Percentiles rank a stretch among this genome's conserved stretches.
Evolutionary conservation across 2,797 vertebrate species (phyloP).

Genomic region (Octomys mimax): DNA sequence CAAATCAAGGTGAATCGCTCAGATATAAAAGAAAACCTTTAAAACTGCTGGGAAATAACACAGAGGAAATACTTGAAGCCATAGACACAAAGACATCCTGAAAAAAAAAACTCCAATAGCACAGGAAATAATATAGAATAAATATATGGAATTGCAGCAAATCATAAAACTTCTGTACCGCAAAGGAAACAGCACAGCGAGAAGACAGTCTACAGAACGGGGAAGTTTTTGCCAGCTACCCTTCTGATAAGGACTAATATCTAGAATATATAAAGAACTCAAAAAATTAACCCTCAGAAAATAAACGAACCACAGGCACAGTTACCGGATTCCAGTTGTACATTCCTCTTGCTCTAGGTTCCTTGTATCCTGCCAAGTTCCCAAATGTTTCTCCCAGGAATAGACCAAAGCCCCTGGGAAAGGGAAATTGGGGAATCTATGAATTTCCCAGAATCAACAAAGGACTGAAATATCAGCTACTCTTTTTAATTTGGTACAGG

Average conservation of each 20-base stretch:
- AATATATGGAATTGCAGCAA: not conserved
- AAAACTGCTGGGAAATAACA: not conserved
- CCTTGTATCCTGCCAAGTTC: slow-evolving; percentile 87
- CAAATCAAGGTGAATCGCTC: not conserved
- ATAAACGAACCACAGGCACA: not conserved
- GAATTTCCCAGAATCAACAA: slow-evolving; percentile 92
- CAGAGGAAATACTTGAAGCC: not conserved
- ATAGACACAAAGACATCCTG: not conserved
- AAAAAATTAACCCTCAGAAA: not conserved
- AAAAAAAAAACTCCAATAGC: not conserved
- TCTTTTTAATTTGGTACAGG: too few relatives aligned
- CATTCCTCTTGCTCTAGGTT: not conserved
- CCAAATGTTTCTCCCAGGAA: slow-evolving; percentile 97
- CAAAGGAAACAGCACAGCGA: not conserved
- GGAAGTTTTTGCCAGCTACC: not conserved
- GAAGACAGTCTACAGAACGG: not conserved
- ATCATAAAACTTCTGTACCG: not conserved
- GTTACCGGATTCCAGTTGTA: not conserved
- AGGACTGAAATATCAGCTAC: slow-evolving; percentile 81
- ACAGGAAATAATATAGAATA: not conserved
- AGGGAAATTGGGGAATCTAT: slow-evolving; percentile 96
- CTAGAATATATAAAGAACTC: not conserved
- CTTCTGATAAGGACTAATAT: not conserved
- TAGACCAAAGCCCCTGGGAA: slow-evolving; percentile 96
- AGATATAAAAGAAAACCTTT: not conserved